Conservation (phyloP, 1,140 invertebrate genomes). For the Calycopis cecrops region DNA sequence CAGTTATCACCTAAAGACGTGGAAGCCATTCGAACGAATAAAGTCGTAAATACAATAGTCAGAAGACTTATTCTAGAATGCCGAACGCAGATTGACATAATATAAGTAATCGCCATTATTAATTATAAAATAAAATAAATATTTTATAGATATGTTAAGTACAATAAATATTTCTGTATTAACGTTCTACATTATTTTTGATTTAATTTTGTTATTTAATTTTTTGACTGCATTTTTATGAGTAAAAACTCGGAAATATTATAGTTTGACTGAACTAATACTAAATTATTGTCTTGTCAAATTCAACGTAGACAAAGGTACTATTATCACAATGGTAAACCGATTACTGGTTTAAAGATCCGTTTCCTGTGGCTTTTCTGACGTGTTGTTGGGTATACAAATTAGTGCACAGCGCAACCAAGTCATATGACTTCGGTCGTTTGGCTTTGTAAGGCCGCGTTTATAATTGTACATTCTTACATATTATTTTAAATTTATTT, state of each 20-base stretch:
- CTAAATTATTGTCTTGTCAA: no score
- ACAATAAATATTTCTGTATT: no score
- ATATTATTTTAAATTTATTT: neutral
- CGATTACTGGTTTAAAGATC: neutral
- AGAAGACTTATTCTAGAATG: neutral
- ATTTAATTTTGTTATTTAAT: no score
- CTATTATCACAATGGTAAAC: no score
- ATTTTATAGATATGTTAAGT: no score
- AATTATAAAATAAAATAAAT: no score
- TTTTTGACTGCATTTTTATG: no score
- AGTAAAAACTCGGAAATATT: no score
- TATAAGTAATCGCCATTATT: no score
- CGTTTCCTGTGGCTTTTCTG: conserved; percentile 25
- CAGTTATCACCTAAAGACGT: neutral
- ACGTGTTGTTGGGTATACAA: conserved; percentile 51
- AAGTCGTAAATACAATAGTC: neutral
- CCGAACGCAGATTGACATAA: neutral
- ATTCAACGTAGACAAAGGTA: no score
- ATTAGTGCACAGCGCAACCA: conserved; percentile 42
- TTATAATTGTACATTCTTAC: conserved; percentile 20
- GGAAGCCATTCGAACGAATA: conserved; percentile 17
- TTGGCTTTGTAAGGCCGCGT: conserved; percentile 30
- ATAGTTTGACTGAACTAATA: no score
- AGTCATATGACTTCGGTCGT: conserved; percentile 46
- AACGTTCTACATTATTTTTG: no score